A percentile compares a stretch with the other conserved stretches of the same genome.
phyloP scores from a whole-genome alignment of 2,888 invertebrate genomes.

The Acleris sparsana region DNA sequence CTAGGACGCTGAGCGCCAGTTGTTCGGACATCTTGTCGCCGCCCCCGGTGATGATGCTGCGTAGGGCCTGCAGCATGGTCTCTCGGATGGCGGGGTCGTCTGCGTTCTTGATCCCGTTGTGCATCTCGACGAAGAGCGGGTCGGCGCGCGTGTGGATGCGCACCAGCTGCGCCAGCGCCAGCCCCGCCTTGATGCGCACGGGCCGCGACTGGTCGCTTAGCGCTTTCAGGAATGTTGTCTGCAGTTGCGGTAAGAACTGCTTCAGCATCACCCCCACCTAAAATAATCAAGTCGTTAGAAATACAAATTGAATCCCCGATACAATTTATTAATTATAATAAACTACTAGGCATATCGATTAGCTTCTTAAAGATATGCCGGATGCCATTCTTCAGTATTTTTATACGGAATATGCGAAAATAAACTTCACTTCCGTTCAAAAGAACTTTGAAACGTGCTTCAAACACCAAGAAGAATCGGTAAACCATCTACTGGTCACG shows the following conservation, averaged over 20 bases:
- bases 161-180: constrained; percentile 93
- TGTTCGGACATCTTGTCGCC: constrained; percentile 95
- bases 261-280: constrained; percentile 97
- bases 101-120: constrained; percentile 91
- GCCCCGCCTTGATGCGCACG: constrained; percentile 95
- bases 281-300: background rate
- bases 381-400: too few relatives aligned
- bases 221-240: constrained; percentile 98
- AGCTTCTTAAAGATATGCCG: too few relatives aligned
- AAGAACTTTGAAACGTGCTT: too few relatives aligned
- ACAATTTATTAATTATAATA: too few relatives aligned
- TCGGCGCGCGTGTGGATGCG: constrained; percentile 97
- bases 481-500: too few relatives aligned
- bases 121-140: constrained; percentile 96
- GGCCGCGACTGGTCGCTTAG: constrained; percentile 94
- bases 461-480: too few relatives aligned
- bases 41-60: constrained; percentile 92
- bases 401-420: too few relatives aligned
- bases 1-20: constrained; percentile 88
- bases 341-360: too few relatives aligned
- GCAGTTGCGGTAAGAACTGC: constrained; percentile 98
- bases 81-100: constrained; percentile 95
- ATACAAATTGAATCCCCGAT: background rate
- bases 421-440: too few relatives aligned
- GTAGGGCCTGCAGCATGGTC: constrained; percentile 95